A percentile compares a stretch with the other conserved stretches of the same genome.
phyloP scores from a whole-genome alignment of 2,797 vertebrate species.

The Sphaeramia orbicularis region DNA sequence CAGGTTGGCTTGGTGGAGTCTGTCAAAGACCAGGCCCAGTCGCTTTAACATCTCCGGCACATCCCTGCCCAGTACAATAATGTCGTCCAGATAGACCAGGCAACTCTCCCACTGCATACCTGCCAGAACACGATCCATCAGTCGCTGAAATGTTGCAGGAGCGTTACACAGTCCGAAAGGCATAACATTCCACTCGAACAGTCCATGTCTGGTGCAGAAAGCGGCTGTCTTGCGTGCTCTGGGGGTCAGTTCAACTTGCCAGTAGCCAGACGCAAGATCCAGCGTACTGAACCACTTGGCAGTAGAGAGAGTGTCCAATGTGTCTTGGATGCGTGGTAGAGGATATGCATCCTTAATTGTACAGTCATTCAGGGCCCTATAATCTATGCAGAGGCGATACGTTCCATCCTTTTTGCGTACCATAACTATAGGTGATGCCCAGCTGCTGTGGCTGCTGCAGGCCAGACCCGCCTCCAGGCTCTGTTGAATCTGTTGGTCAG shows the following conservation, averaged over 20 bases:
- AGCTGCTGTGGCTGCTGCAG: conserved; percentile 29
- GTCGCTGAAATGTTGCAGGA: not conserved
- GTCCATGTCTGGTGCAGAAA: conserved; percentile 37
- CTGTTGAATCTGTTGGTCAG: conserved; percentile 36
- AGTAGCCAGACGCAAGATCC: conserved; percentile 21
- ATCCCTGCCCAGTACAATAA: not conserved
- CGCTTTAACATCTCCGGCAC: not conserved
- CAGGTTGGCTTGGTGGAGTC: conserved; percentile 8
- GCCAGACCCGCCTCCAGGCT: not conserved
- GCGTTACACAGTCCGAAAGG: conserved; percentile 1
- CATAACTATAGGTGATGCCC: conserved; percentile 25
- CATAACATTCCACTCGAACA: conserved; percentile 50
- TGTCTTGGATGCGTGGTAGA: conserved; percentile 39
- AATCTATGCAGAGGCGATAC: conserved; percentile 23
- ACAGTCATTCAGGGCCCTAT: conserved; percentile 16
- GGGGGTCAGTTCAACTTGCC: conserved; percentile 24
- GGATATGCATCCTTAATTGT: conserved; percentile 32
- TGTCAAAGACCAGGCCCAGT: not conserved
- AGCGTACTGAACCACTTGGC: conserved; percentile 44
- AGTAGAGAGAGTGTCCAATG: conserved; percentile 33
- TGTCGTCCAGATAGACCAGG: not conserved
- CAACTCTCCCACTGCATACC: conserved; percentile 12
- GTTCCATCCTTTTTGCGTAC: conserved; percentile 32
- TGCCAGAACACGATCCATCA: not conserved
- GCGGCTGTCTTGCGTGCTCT: conserved; percentile 33